phyloP scores from a whole-genome alignment of 2,113 vertebrate species.

The Burhinus oedicnemus region DNA sequence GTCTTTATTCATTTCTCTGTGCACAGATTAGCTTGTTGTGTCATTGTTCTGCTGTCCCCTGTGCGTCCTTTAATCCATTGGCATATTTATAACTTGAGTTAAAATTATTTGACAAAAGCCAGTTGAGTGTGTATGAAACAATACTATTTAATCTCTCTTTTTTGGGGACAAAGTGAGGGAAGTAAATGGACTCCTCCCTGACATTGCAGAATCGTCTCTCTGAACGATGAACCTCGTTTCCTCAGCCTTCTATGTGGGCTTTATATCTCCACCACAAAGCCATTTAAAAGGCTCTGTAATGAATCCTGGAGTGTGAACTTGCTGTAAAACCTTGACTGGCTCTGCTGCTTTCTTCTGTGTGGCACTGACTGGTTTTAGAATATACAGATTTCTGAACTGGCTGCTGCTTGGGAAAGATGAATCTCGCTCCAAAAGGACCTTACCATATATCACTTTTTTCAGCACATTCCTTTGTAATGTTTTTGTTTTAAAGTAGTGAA shows the following conservation, averaged over 20 bases:
- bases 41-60: neutral
- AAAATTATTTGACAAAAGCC: neutral
- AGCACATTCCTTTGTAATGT: neutral
- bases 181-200: neutral
- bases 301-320: neutral
- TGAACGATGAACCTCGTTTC: neutral
- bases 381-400: neutral
- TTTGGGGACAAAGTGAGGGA: neutral
- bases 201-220: neutral
- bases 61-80: neutral
- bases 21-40: neutral
- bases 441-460: neutral
- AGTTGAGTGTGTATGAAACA: neutral
- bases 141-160: neutral
- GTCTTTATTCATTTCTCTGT: neutral
- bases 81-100: neutral
- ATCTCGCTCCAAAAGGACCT: neutral
- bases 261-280: neutral
- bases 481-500: neutral
- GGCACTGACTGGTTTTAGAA: neutral
- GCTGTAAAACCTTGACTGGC: neutral
- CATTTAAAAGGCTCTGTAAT: neutral
- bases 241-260: neutral
- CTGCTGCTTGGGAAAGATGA: neutral
- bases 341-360: neutral